Evolutionary conservation across 2,797 vertebrate species (phyloP), one percentile per base, ranked within the genome.

Genomic region (Pelodytes ibericus): DNA sequence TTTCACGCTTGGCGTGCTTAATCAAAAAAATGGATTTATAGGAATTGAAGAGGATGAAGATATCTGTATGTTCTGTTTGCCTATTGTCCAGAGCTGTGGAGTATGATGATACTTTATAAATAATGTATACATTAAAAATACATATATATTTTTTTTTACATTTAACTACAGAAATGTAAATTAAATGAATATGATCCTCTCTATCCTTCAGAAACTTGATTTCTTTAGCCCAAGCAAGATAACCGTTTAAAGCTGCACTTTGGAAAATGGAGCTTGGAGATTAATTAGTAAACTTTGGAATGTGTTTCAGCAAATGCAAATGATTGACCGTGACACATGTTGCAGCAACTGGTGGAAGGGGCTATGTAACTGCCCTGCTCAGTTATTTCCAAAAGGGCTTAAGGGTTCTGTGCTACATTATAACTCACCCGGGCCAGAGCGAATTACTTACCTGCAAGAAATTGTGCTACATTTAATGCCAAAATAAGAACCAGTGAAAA

Each of bases 251-350:
- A 82, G 65, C 85, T 82, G 82, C 83, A 86, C 47, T 31, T 78
- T 0, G 74, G 80, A 80, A 76, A 83, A 83, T 85, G 87, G 80
- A 83, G 82, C 86, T 81, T 64, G 66, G 82, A 86, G 87, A 88
- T 88, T 90, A 92, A 89, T 90, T 88, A 88, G 86, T 85, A 89
- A 88, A 87, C 72, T 87, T 84, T 80, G 86, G 89, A 89, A 90
- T 91, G 84, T 72, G 53, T 83, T 86, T 82, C 80, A 83, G 85
- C 88, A 90, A 88, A 84, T 90, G 88, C 73, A 83, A 79, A 86
- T 96, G 96, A 96, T 90, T 94, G 95, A 92, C 93, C 93, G 83
- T 79, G 90, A 88, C 94, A 95, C 84, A 89, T 97, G 95, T 89
- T 84, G 86, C 81, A 91, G 83, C 90, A 92, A 87, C 89, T 91